phyloP scores from a whole-genome alignment of 2,113 vertebrate genomes.

The Ceratotherium simum region DNA sequence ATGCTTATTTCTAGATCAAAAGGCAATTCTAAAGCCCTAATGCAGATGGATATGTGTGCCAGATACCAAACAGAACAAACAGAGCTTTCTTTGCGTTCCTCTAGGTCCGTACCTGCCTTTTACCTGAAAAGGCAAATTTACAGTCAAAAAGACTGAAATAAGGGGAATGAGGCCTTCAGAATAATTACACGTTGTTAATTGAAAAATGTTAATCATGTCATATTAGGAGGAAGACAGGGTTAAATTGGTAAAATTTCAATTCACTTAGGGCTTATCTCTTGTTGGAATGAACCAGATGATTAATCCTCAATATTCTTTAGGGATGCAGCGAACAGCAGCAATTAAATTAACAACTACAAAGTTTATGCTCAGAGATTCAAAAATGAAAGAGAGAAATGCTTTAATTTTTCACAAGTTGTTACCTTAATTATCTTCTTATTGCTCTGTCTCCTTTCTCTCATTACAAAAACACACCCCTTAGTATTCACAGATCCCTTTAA shows the following conservation, averaged over 20 bases:
- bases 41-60: neutral
- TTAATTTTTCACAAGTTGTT: slow-evolving; percentile 94
- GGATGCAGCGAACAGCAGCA: slow-evolving; percentile 90
- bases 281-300: slow-evolving; percentile 93
- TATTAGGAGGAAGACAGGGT: slow-evolving; percentile 92
- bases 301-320: slow-evolving; percentile 95
- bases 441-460: slow-evolving; percentile 90
- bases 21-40: neutral
- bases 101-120: slow-evolving; percentile 19
- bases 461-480: slow-evolving; percentile 90
- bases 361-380: slow-evolving; percentile 92
- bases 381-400: slow-evolving; percentile 93
- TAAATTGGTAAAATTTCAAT: slow-evolving; percentile 93
- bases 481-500: slow-evolving; percentile 87
- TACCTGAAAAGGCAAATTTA: slow-evolving; percentile 81
- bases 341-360: slow-evolving; percentile 96
- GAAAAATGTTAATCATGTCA: slow-evolving; percentile 94
- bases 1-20: neutral
- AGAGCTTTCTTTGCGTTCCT: neutral
- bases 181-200: slow-evolving; percentile 92
- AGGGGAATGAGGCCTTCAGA: slow-evolving; percentile 82
- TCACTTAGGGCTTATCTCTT: slow-evolving; percentile 93
- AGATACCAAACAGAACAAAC: neutral
- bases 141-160: slow-evolving; percentile 75
- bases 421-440: slow-evolving; percentile 94